Evolutionary conservation across 2,888 invertebrate species (phyloP), one percentile per base, ranked within the genome.

Genomic region (Drosophila subquinaria): DNA sequence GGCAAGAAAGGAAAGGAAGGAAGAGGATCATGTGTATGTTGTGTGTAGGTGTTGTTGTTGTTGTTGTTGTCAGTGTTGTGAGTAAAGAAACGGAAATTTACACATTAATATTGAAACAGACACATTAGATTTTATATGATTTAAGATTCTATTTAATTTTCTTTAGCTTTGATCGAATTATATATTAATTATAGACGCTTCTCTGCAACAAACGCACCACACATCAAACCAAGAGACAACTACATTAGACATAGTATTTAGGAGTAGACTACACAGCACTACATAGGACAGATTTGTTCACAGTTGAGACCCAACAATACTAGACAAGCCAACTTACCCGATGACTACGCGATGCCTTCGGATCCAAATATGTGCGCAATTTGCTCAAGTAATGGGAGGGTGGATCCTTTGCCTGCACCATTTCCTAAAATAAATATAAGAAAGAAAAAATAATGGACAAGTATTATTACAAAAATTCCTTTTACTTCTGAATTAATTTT

Each of bases 321-420:
- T 30, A 30, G 30, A 30, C 6, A 43, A 47, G 4, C 9, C 33
- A 66, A 95, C 96, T 95, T 94, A 98, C 98, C 95, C 98, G 95
- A 93, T 98, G 97, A 94, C 98, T 98, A 91, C 98, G 95, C 51
- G 98, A 98, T 52, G 98, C 98, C 93, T 98, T 98, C 4, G 99
- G 99, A 93, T 99, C 98, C 92, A 99, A 95, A 94, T 98, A 99
- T 8, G 98, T 98, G 89, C 97, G 95, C 88, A 99, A 94, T 93
- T 98, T 99, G 93, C 97, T 97, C 92, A 99, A 95, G 94, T 99
- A 99, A 93, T 98, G 97, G 64, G 97, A 95, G 53, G 99, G 99
- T 55, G 98, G 97, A 93, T 99, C 98, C 94, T 99, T 98, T n/a
- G 98, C 98, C 92, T 98, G 98, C 87, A 99, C 98, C 95, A 97